These are phyloP conservation scores for Wiebesia pumilae DNA, from an alignment of 1,140 invertebrate species.

Conservation along the genomic window DNA sequence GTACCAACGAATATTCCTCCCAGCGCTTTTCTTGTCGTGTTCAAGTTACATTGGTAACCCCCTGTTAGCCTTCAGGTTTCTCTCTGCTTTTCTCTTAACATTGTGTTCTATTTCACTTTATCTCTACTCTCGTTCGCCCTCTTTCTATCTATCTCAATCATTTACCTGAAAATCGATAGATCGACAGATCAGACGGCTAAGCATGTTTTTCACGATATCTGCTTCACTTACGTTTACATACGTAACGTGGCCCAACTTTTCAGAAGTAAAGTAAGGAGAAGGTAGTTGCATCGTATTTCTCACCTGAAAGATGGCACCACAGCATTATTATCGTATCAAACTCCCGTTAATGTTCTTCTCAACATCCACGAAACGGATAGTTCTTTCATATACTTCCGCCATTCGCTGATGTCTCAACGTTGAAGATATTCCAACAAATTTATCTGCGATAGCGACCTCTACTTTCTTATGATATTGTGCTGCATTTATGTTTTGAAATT, in stretches of 20 bases:
- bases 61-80: neutral
- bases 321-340: neutral
- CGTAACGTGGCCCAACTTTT: neutral
- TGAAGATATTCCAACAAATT: neutral
- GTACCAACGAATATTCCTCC: neutral
- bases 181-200: conserved; percentile 10
- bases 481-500: neutral
- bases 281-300: neutral
- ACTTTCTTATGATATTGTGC: neutral
- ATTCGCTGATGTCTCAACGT: neutral
- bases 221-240: no score
- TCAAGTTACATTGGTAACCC: neutral
- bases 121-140: conserved; percentile 9
- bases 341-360: no score
- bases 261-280: neutral
- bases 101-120: neutral
- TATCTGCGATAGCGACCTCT: neutral
- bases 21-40: neutral
- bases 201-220: no score
- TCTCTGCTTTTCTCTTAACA: neutral
- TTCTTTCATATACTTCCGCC: neutral
- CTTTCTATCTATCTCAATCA: conserved; percentile 27
- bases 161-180: conserved; percentile 40
- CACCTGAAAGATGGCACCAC: neutral
- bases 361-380: no score